Evolutionary conservation across 2,797 vertebrate genomes (phyloP), one percentile per base, ranked within the genome.

Genomic region (Malacoraja senta): DNA sequence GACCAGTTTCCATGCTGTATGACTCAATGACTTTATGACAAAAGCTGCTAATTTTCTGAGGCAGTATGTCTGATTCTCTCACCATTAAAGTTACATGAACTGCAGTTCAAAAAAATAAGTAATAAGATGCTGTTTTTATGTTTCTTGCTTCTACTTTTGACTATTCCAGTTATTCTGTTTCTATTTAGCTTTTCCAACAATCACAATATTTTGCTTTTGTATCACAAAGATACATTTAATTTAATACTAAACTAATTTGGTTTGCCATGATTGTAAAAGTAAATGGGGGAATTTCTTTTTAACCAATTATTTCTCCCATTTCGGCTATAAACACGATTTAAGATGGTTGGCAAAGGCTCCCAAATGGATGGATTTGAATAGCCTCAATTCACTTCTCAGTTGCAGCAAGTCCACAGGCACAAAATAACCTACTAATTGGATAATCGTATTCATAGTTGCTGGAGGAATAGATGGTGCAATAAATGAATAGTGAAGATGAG

Each of bases 381-480:
- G 15, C 19, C 61, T 65, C 4, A 32, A 8, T 65, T 53, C 81
- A 65, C 15, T 65, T 35, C 58, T 63, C 26, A 61, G 58, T n/a
- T n/a, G 84, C 63, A 65, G 61, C n/a, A 88, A 21, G 19, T 68
- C 84, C 63, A 19, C 19, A 68, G 84, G n/a, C 84, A 68, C 61
- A 68, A 88, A 68, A 88, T 68, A 35, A 65, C 17, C 84, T n/a
- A 61, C 53, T 84, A 88, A 88, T 88, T 65, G n/a, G n/a, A 21
- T 68, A 68, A 68, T 88, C n/a, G 4, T 78, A 78, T 78, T 78
- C 77, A 68, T n/a, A 88, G 29, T 32, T 35, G 61, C 63, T 38
- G n/a, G 77, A 88, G 29, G 61, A 88, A 13, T 58, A 61, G 84
- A 65, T 65, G 58, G 17, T 88, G n/a, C 15, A n/a, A 68, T 21